Percentiles rank a stretch among this genome's conserved stretches.
These are phyloP conservation scores for Busseola fusca DNA, from an alignment of 2,888 invertebrate species.

Conservation along the genomic window DNA sequence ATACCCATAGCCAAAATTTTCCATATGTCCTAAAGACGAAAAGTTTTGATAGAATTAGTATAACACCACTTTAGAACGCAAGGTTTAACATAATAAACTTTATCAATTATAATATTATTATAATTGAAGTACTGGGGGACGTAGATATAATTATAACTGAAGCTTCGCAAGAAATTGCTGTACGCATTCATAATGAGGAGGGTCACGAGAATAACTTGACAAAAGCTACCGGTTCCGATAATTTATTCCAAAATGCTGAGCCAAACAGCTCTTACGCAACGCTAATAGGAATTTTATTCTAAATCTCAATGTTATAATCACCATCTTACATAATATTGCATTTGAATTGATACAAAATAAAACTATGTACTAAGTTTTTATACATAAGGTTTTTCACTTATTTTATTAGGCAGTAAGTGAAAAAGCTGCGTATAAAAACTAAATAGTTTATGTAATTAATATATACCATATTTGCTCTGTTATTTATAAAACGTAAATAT, in stretches of 20 bases:
- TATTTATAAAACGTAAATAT: not conserved
- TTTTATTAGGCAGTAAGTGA: not conserved
- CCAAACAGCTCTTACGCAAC: conserved; percentile 47
- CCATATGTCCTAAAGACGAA: not conserved
- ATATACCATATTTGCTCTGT: not conserved
- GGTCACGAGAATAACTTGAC: conserved; percentile 38
- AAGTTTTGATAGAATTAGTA: not conserved
- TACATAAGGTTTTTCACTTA: not conserved
- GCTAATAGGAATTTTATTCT: conserved; percentile 46
- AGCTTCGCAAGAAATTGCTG: conserved; percentile 29
- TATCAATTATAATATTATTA: conserved; percentile 21
- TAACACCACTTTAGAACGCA: not conserved
- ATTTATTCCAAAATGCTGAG: conserved; percentile 51
- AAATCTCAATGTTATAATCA: conserved; percentile 45
- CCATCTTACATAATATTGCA: conserved; percentile 46
- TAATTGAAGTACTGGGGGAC: conserved; percentile 14
- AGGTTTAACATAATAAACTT: conserved; percentile 1
- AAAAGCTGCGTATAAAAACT: too few relatives aligned
- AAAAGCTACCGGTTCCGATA: conserved; percentile 53
- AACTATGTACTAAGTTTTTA: conserved; percentile 4
- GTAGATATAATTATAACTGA: conserved; percentile 15
- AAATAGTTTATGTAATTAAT: not conserved
- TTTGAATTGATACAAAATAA: conserved; percentile 22
- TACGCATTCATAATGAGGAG: conserved; percentile 32
- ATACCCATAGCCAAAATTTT: not conserved